A percentile compares a stretch with the other conserved stretches of the same genome.
Conservation (phyloP, 2,113 vertebrate genomes). For the Dasyurus viverrinus region DNA sequence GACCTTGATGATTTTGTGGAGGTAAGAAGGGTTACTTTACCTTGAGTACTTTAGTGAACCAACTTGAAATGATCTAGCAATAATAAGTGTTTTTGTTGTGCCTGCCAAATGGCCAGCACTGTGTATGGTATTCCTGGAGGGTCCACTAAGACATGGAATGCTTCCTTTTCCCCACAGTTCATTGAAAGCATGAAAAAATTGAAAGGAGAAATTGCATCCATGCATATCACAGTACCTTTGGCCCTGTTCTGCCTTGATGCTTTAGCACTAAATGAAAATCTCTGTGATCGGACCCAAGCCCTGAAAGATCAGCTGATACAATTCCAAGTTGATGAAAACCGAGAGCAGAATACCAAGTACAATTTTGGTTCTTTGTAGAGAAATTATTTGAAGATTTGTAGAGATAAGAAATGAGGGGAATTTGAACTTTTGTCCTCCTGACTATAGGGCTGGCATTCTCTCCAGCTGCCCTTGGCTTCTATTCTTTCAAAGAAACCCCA, state of each 20-base stretch:
- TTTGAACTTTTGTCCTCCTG: neutral
- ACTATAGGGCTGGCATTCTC: neutral
- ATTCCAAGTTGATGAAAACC: constrained; percentile 89
- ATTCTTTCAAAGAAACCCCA: neutral
- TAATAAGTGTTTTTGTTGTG: neutral
- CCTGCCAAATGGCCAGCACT: neutral
- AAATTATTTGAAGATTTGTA: neutral
- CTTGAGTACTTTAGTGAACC: neutral
- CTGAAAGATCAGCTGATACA: constrained; percentile 87
- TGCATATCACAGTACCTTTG: constrained; percentile 88
- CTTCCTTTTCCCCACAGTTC: constrained; percentile 83
- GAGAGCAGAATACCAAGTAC: constrained; percentile 88
- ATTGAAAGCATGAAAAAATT: constrained; percentile 85
- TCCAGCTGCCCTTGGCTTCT: neutral
- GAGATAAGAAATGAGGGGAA: neutral
- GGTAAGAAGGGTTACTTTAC: constrained; percentile 79
- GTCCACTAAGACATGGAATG: neutral
- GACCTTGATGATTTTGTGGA: constrained; percentile 86
- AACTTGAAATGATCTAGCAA: neutral
- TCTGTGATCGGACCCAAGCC: constrained; percentile 85
- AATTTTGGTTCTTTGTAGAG: neutral
- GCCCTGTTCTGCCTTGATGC: constrained; percentile 92
- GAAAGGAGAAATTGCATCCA: constrained; percentile 87
- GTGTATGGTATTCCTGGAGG: too few relatives aligned
- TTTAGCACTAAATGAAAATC: constrained; percentile 86